Conservation (phyloP, 2,113 vertebrate genomes). For the Glaucomys volans region DNA sequence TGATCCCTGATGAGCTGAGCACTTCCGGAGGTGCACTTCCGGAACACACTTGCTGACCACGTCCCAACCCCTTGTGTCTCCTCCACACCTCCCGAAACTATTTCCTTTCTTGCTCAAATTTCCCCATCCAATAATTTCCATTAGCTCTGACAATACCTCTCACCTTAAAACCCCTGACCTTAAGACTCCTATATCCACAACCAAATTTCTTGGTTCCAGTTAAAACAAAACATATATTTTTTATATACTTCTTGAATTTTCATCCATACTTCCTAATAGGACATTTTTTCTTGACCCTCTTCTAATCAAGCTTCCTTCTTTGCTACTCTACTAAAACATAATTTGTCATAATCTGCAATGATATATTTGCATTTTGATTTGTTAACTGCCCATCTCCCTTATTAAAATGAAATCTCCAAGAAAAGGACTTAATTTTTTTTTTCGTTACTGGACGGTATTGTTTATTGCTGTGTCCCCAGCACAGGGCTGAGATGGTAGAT, state of each 20-base stretch:
- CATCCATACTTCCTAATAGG: not conserved
- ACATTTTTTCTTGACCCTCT: not conserved
- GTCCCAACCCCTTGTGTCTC: rapidly evolving
- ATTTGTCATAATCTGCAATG: not conserved
- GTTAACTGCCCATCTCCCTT: not conserved
- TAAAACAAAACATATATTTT: constrained; percentile 28
- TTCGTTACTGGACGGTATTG: not conserved
- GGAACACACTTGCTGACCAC: rapidly evolving
- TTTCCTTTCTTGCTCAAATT: not conserved
- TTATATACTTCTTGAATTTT: not conserved
- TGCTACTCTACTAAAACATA: not conserved
- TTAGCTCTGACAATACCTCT: not conserved
- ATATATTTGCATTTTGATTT: not conserved
- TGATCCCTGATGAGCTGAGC: not conserved
- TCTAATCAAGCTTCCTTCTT: not conserved
- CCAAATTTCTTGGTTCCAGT: not conserved
- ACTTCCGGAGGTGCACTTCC: no score
- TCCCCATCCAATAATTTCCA: not conserved
- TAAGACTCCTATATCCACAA: not conserved
- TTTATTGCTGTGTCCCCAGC: not conserved
- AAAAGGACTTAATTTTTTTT: constrained; percentile 10
- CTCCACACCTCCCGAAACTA: not conserved
- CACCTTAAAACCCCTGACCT: not conserved
- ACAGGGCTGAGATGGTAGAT: not conserved
- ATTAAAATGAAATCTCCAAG: not conserved